Evolutionary conservation across 1,140 invertebrate species (phyloP).

Genomic region (Diprion similis): DNA sequence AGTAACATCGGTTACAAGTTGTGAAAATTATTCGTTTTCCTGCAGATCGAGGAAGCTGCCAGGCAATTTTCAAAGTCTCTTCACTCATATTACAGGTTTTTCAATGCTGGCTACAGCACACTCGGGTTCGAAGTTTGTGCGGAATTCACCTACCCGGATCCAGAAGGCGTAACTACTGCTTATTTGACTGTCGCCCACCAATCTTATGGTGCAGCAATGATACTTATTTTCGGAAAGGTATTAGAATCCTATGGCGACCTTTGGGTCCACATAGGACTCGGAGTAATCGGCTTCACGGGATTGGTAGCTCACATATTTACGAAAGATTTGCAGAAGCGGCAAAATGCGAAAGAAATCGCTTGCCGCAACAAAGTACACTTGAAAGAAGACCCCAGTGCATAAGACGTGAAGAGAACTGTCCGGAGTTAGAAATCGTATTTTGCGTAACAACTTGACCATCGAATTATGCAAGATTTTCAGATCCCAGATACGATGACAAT

Average conservation of each 20-base stretch:
- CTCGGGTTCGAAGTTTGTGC: conserved; percentile 79
- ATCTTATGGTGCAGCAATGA: conserved; percentile 69
- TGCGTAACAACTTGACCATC: too few relatives aligned
- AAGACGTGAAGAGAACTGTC: too few relatives aligned
- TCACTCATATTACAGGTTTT: conserved; percentile 61
- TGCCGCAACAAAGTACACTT: not conserved
- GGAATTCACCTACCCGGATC: conserved; percentile 77
- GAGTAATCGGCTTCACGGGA: conserved; percentile 58
- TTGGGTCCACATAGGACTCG: conserved; percentile 53
- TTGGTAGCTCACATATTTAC: conserved; percentile 64
- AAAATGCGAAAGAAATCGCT: conserved; percentile 36
- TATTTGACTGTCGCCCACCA: conserved; percentile 73
- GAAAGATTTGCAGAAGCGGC: conserved; percentile 64
- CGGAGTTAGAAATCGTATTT: too few relatives aligned
- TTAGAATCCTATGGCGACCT: conserved; percentile 43
- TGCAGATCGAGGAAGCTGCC: too few relatives aligned
- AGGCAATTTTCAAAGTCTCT: too few relatives aligned
- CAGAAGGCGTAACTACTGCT: conserved; percentile 71
- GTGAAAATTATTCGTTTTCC: too few relatives aligned
- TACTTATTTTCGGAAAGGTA: conserved; percentile 46
- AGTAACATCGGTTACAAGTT: too few relatives aligned
- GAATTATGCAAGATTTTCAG: too few relatives aligned
- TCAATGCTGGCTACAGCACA: conserved; percentile 78
- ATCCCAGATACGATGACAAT: too few relatives aligned
- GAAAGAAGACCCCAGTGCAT: too few relatives aligned